Percentiles rank a stretch among this genome's conserved stretches.
Evolutionary conservation across 2,113 vertebrate species (phyloP).

Genomic region (Arenaria interpres): DNA sequence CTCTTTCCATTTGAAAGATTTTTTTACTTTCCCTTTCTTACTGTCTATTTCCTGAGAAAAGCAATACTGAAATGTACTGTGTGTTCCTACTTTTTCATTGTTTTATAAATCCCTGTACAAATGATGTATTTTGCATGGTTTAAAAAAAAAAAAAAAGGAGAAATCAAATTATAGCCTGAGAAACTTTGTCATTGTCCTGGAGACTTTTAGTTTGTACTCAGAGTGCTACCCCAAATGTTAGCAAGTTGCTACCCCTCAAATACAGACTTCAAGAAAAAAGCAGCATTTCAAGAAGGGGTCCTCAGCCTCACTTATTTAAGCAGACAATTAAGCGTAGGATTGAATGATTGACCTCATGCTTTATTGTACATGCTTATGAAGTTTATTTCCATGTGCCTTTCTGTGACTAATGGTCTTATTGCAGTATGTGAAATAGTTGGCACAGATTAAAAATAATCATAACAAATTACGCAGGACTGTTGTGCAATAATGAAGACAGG

Average conservation of each 20-base stretch:
- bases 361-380: background rate
- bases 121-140: background rate
- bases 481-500: background rate
- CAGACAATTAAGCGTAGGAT: background rate
- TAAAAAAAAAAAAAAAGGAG: no score
- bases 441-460: background rate
- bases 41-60: background rate
- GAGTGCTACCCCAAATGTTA: background rate
- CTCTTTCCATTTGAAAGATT: background rate
- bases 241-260: background rate
- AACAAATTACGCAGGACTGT: background rate
- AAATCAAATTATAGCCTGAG: background rate
- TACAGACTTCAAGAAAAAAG: background rate
- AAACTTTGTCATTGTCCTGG: background rate
- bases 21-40: background rate
- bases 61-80: background rate
- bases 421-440: background rate
- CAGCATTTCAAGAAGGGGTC: background rate
- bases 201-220: background rate
- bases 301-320: background rate
- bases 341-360: background rate
- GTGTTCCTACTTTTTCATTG: background rate
- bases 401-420: background rate
- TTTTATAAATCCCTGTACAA: background rate
- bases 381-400: background rate